phyloP scores from a whole-genome alignment of 2,888 invertebrate species.

The Andrena hattorfiana region DNA sequence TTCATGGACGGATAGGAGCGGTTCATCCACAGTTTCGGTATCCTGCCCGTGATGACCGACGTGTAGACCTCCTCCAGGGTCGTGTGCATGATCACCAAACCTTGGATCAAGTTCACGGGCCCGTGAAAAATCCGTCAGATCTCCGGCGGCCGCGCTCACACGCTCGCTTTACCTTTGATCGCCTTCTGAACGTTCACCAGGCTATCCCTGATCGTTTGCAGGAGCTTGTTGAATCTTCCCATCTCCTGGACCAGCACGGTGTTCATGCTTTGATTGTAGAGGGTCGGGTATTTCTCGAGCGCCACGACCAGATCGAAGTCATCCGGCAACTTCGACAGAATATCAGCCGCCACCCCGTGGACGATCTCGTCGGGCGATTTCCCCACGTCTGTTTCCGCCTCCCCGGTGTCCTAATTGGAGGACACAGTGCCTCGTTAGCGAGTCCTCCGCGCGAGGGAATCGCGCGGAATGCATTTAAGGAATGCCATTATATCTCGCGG shows the following conservation, averaged over 20 bases:
- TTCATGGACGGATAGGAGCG: slow-evolving; percentile 97
- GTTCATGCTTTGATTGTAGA: slow-evolving; percentile 95
- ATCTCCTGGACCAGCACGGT: slow-evolving; percentile 96
- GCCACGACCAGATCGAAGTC: slow-evolving; percentile 89
- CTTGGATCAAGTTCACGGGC: slow-evolving; percentile 84
- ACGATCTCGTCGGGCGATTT: slow-evolving; percentile 93
- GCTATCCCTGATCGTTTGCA: slow-evolving; percentile 90
- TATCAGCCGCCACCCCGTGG: slow-evolving; percentile 92
- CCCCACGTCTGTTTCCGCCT: slow-evolving; percentile 86
- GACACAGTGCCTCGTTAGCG: slow-evolving; percentile 55
- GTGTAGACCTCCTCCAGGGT: slow-evolving; percentile 94
- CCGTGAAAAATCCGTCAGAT: slow-evolving; percentile 35
- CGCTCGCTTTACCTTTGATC: slow-evolving; percentile 90
- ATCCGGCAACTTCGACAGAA: slow-evolving; percentile 91
- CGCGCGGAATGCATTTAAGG: slow-evolving; percentile 44
- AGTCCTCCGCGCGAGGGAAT: slow-evolving; percentile 30
- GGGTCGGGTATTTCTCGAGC: slow-evolving; percentile 90
- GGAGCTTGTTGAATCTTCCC: slow-evolving; percentile 91
- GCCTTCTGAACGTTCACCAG: slow-evolving; percentile 94
- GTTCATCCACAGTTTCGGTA: slow-evolving; percentile 94
- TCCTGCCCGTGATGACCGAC: slow-evolving; percentile 93
- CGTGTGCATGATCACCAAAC: slow-evolving; percentile 94
- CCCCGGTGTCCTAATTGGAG: slow-evolving; percentile 87
- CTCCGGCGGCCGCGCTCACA: not conserved
- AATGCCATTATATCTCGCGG: slow-evolving; percentile 48